phyloP scores from a whole-genome alignment of 2,113 vertebrate genomes.

The Columba livia region DNA sequence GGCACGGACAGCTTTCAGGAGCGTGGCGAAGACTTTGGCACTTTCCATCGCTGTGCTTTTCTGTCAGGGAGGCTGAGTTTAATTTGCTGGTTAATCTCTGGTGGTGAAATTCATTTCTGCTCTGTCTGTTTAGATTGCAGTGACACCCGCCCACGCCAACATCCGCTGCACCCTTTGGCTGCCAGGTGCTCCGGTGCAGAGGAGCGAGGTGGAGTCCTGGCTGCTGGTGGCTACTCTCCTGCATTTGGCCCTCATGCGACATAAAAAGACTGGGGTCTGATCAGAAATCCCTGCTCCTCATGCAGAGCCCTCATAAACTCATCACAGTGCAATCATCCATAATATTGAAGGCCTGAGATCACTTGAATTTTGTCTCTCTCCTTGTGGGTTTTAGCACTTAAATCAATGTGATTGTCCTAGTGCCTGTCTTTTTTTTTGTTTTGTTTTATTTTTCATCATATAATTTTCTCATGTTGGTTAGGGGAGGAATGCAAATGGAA shows the following conservation, averaged over 20 bases:
- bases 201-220: neutral
- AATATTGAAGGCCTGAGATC: neutral
- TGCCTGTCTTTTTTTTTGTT: neutral
- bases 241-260: rapidly evolving
- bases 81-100: conserved; percentile 42
- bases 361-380: neutral
- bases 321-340: neutral
- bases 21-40: rapidly evolving
- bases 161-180: neutral
- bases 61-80: neutral
- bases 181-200: neutral
- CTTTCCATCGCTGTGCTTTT: neutral
- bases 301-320: neutral
- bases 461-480: neutral
- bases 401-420: neutral
- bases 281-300: rapidly evolving
- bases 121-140: conserved; percentile 20
- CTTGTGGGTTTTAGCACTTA: neutral
- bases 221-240: neutral
- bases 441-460: neutral
- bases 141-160: neutral
- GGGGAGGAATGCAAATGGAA: neutral
- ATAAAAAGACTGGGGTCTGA: neutral
- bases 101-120: conserved; percentile 33
- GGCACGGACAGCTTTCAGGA: neutral